Evolutionary conservation across 2,113 vertebrate genomes (phyloP).

Genomic region (Tamias sibiricus): DNA sequence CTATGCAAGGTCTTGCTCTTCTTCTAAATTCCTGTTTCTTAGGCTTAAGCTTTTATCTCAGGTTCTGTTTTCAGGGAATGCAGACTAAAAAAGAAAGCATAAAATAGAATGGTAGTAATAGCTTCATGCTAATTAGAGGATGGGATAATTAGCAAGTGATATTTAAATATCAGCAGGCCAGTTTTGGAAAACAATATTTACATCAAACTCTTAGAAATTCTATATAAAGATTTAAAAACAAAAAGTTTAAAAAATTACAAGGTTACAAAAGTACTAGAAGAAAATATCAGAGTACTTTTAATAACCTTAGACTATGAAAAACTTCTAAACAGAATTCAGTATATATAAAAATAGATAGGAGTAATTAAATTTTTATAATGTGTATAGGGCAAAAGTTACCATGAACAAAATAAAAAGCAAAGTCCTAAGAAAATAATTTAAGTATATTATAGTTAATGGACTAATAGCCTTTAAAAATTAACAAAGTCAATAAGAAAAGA

Average conservation of each 20-base stretch:
- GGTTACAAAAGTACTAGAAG: constrained; percentile 11
- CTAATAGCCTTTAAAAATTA: neutral
- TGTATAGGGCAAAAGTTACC: neutral
- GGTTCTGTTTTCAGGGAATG: neutral
- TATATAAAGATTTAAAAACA: neutral
- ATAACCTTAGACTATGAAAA: neutral
- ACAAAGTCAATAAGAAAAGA: neutral
- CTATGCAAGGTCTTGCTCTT: neutral
- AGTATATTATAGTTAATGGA: neutral
- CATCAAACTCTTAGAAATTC: neutral
- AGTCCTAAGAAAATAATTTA: constrained; percentile 36
- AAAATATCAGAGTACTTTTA: constrained; percentile 36
- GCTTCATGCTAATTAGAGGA: neutral
- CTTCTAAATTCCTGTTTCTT: neutral
- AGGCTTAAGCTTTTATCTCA: neutral
- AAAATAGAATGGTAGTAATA: neutral
- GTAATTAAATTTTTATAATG: constrained; percentile 6
- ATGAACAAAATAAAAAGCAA: neutral
- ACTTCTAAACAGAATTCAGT: neutral
- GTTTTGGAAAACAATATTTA: constrained; percentile 19
- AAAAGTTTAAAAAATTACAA: neutral
- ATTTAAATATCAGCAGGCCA: constrained; percentile 25
- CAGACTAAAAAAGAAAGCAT: neutral
- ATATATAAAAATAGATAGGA: constrained; percentile 12
- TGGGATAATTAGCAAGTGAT: neutral